A percentile compares a stretch with the other conserved stretches of the same genome.
phyloP scores from a whole-genome alignment of 2,888 invertebrate genomes.

The Calameuta filiformis region DNA sequence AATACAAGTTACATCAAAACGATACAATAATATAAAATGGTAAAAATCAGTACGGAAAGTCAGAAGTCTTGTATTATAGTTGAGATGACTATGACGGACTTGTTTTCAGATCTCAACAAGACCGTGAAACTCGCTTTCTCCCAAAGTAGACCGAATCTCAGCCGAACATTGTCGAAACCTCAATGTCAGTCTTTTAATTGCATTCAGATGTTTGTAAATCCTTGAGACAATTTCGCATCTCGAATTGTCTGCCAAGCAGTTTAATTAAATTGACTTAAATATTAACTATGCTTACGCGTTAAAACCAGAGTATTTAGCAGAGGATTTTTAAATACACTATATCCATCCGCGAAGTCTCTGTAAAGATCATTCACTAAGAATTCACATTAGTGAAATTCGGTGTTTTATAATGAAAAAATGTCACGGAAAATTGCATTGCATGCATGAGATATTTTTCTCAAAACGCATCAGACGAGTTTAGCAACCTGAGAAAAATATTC shows the following conservation, averaged over 20 bases:
- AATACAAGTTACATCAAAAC: conserved; percentile 44
- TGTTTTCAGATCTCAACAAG: neutral
- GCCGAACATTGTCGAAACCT: neutral
- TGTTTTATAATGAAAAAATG: neutral
- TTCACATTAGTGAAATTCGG: neutral
- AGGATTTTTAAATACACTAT: conserved; percentile 3
- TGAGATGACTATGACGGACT: conserved; percentile 30
- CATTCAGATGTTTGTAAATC: neutral
- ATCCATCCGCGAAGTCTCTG: neutral
- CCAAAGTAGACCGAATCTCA: neutral
- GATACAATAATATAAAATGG: conserved; percentile 50
- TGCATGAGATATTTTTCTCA: neutral
- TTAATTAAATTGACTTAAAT: conserved; percentile 20
- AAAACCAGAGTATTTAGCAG: conserved; percentile 26
- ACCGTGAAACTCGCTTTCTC: neutral
- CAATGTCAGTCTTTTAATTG: conserved; percentile 16
- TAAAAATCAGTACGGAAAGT: conserved; percentile 56
- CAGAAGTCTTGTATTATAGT: conserved; percentile 42
- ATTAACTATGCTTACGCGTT: conserved; percentile 14
- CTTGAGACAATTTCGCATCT: neutral
- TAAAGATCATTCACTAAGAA: neutral
- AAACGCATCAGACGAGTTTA: neutral
- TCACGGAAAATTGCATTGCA: neutral
- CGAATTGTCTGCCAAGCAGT: conserved; percentile 13
- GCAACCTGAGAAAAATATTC: neutral